Percentiles rank a stretch among this genome's conserved stretches.
These are phyloP conservation scores for Gasterosteus aculeatus DNA, from an alignment of 2,113 vertebrate genomes.

Conservation along the genomic window DNA sequence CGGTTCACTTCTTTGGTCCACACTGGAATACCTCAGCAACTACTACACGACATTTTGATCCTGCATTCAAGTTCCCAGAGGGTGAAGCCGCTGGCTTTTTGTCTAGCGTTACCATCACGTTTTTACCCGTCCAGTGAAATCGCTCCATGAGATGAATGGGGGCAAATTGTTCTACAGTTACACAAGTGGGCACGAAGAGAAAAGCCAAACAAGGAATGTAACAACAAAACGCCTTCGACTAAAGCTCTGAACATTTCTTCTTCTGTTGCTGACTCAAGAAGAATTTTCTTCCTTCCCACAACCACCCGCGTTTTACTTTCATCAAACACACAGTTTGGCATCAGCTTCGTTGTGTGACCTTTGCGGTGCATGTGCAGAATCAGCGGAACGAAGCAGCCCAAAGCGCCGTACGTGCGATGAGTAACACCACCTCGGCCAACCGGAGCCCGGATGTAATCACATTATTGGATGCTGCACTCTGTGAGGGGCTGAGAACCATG, in stretches of 20 bases:
- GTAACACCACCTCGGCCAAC: conserved; percentile 1
- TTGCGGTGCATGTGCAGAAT: conserved; percentile 23
- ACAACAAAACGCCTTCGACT: neutral
- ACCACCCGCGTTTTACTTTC: conserved; percentile 15
- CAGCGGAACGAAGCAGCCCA: conserved; percentile 16
- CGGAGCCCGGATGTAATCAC: neutral
- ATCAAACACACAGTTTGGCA: conserved; percentile 11
- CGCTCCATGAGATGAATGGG: neutral
- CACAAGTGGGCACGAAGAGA: neutral
- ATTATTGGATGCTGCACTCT: neutral
- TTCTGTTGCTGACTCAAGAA: neutral
- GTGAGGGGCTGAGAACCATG: neutral
- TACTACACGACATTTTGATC: neutral
- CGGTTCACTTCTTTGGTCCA: neutral
- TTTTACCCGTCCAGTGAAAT: neutral
- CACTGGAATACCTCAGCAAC: neutral
- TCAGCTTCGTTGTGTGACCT: conserved; percentile 15
- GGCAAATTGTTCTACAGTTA: neutral
- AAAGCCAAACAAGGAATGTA: neutral
- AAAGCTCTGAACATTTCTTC: neutral
- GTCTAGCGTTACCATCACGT: neutral
- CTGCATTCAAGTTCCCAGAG: neutral
- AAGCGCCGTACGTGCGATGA: conserved; percentile 10
- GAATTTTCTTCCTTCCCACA: neutral
- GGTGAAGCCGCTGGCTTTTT: neutral